Conservation (phyloP, 2,888 invertebrate genomes). For the Dasypolia templi region DNA sequence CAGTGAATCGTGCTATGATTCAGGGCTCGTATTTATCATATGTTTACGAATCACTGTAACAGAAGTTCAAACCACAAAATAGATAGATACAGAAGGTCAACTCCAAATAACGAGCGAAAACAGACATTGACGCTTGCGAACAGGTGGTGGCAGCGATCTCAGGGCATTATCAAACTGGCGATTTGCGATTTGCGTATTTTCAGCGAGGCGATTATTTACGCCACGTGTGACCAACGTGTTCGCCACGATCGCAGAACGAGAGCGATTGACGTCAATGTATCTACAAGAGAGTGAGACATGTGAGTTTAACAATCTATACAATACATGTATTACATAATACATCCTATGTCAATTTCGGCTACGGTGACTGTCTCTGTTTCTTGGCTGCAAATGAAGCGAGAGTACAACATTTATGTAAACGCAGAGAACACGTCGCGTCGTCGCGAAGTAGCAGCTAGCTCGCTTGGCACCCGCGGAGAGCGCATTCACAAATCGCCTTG, state of each 20-base stretch:
- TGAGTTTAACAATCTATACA: not conserved
- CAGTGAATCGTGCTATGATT: conserved; percentile 59
- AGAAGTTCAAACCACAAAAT: conserved; percentile 46
- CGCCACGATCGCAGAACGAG: not conserved
- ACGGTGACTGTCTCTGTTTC: too few species aligned
- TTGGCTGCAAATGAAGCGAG: not conserved
- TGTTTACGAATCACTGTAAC: conserved; percentile 65
- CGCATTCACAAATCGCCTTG: not conserved
- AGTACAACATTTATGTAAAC: not conserved
- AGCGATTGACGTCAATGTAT: not conserved
- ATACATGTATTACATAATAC: too few species aligned
- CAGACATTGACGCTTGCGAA: not conserved
- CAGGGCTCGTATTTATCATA: conserved; percentile 67
- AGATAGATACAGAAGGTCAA: not conserved
- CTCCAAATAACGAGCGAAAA: not conserved
- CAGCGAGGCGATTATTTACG: not conserved
- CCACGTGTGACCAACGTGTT: not conserved
- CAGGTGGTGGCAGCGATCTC: not conserved
- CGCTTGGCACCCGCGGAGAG: not conserved
- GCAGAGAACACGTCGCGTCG: too few species aligned
- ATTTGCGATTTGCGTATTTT: not conserved
- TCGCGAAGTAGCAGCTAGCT: not conserved
- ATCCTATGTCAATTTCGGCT: too few species aligned
- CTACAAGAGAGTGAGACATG: not conserved
- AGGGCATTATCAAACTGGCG: not conserved